These are phyloP conservation scores for Centropus bengalensis DNA, from an alignment of 2,113 vertebrate genomes.

Conservation along the genomic window DNA sequence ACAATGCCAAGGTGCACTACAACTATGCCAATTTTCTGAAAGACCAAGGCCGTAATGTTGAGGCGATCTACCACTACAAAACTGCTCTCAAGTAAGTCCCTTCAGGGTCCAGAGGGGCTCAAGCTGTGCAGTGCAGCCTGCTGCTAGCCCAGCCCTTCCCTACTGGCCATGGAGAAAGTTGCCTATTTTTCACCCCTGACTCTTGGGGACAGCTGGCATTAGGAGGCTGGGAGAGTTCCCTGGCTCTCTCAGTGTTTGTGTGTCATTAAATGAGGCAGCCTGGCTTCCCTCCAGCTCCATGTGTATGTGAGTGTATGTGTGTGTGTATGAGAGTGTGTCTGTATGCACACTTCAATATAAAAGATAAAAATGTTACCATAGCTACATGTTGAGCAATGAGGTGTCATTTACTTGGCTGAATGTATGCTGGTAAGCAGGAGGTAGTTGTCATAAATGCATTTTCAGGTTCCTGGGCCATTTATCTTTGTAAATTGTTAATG, in stretches of 20 bases:
- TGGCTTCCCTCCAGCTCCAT: background rate
- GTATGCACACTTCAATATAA: background rate
- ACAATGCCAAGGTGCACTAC: conserved; percentile 99
- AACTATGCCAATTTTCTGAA: conserved; percentile 99
- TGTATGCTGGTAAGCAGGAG: background rate
- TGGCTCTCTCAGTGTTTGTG: background rate
- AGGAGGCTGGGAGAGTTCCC: background rate
- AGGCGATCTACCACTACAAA: conserved; percentile 93
- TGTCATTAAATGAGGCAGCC: background rate
- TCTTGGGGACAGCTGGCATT: background rate
- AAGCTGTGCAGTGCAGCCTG: rapidly evolving
- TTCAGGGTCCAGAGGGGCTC: background rate
- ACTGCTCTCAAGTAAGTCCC: conserved; percentile 84
- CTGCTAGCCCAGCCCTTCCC: background rate
- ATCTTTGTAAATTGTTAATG: conserved; percentile 53
- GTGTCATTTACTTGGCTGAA: background rate
- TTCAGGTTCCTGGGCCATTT: conserved; percentile 28
- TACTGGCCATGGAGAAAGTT: rapidly evolving
- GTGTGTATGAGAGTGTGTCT: background rate
- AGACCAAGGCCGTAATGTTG: conserved; percentile 85
- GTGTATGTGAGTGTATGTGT: background rate
- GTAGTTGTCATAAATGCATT: conserved; percentile 53
- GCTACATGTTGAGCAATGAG: background rate
- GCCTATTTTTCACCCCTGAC: background rate
- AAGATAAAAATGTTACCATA: conserved; percentile 39